Percentiles rank a stretch among this genome's conserved stretches.
Evolutionary conservation across 2,888 invertebrate genomes (phyloP).

Genomic region (Escarpia spicata): DNA sequence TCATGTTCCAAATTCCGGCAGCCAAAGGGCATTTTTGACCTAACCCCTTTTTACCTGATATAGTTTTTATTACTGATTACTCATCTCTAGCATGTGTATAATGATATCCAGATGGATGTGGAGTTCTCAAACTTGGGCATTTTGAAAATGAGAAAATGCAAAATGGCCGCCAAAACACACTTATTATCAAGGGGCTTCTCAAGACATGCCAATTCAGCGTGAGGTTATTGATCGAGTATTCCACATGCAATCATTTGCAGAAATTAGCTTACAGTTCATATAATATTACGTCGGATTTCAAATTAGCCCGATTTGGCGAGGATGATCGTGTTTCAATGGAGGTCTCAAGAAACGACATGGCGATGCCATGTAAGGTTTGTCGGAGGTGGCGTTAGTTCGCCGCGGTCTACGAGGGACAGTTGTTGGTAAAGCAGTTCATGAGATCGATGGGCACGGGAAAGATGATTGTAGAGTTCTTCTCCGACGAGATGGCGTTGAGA

Average conservation of each 20-base stretch:
- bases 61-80: no score
- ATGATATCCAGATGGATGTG: no score
- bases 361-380: not conserved
- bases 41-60: no score
- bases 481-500: conserved; percentile 25
- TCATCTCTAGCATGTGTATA: no score
- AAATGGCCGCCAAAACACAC: no score
- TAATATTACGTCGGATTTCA: no score
- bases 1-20: not conserved
- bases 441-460: conserved; percentile 23
- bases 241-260: not conserved
- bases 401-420: not conserved
- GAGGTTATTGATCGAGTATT: not conserved
- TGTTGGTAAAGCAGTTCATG: conserved; percentile 3
- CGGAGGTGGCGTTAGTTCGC: not conserved
- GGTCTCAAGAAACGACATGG: not conserved
- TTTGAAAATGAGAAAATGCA: no score
- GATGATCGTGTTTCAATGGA: not conserved
- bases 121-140: no score
- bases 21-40: no score
- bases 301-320: not conserved
- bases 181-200: no score
- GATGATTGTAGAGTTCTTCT: conserved; percentile 31
- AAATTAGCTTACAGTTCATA: not conserved
- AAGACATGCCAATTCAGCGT: not conserved